phyloP scores from a whole-genome alignment of 2,113 vertebrate genomes.

The Ondatra zibethicus region DNA sequence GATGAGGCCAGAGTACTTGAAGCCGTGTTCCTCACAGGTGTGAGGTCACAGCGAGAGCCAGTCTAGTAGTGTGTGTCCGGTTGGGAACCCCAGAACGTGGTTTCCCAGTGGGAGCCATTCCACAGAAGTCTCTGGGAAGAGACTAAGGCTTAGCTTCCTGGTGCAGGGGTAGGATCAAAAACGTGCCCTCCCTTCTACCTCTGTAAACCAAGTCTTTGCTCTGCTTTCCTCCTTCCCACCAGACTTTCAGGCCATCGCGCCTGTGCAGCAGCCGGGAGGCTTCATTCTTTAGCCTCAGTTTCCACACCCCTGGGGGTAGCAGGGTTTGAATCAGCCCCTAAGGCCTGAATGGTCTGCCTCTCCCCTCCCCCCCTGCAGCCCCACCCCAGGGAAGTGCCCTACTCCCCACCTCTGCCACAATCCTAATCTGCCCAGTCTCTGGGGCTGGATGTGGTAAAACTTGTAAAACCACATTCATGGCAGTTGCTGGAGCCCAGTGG shows the following conservation, averaged over 20 bases:
- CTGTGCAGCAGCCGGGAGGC: not conserved
- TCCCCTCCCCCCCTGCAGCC: not conserved
- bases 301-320: not conserved
- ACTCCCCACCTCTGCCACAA: not conserved
- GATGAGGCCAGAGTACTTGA: not conserved
- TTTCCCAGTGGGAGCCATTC: not conserved
- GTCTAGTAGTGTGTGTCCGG: not conserved
- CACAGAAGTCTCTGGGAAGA: not conserved
- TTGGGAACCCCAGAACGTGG: not conserved
- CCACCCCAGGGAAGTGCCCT: constrained; percentile 56
- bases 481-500: constrained; percentile 48
- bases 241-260: not conserved
- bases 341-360: not conserved
- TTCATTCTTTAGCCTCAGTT: not conserved
- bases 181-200: not conserved
- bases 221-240: not conserved
- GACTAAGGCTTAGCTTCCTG: not conserved
- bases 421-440: constrained; percentile 56
- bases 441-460: constrained; percentile 75
- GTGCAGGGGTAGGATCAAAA: not conserved
- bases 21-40: not conserved
- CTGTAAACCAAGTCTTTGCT: not conserved
- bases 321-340: not conserved
- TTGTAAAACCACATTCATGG: constrained; percentile 79
- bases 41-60: not conserved